Evolutionary conservation across 2,888 invertebrate species (phyloP).

Genomic region (Acronicta aceris): DNA sequence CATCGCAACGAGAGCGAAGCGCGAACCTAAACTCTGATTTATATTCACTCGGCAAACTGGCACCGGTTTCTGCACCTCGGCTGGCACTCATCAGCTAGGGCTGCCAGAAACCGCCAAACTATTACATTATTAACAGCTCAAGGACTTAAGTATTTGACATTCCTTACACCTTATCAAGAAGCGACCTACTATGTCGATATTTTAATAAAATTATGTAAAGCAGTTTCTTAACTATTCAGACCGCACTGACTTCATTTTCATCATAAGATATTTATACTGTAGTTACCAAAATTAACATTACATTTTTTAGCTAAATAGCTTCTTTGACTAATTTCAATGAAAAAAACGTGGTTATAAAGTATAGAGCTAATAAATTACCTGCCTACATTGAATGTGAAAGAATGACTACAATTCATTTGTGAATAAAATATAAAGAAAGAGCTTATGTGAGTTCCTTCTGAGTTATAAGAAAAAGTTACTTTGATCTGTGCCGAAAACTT

Average conservation of each 20-base stretch:
- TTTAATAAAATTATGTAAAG: constrained; percentile 27
- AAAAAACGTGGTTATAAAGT: too few species aligned
- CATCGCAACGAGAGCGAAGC: constrained; percentile 59
- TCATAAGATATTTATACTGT: constrained; percentile 9
- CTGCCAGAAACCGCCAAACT: constrained; percentile 53
- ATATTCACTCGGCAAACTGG: constrained; percentile 66
- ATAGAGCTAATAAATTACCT: too few species aligned
- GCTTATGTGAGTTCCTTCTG: too few species aligned
- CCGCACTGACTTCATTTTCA: constrained; percentile 2
- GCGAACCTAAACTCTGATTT: constrained; percentile 70
- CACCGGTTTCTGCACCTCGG: constrained; percentile 62
- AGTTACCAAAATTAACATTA: constrained; percentile 1
- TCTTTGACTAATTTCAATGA: too few species aligned
- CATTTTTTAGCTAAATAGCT: neutral
- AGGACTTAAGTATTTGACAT: constrained; percentile 32
- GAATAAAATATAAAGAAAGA: too few species aligned
- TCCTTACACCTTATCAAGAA: constrained; percentile 7
- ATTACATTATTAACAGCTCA: constrained; percentile 28
- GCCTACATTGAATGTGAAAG: too few species aligned
- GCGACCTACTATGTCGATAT: constrained; percentile 9
- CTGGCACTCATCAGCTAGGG: constrained; percentile 52
- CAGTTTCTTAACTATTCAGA: constrained; percentile 14
- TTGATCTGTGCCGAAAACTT: too few species aligned
- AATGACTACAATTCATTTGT: too few species aligned
- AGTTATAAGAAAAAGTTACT: too few species aligned